These are phyloP conservation scores for Micromesistius poutassou DNA, from an alignment of 2,797 vertebrate species.

Conservation along the genomic window DNA sequence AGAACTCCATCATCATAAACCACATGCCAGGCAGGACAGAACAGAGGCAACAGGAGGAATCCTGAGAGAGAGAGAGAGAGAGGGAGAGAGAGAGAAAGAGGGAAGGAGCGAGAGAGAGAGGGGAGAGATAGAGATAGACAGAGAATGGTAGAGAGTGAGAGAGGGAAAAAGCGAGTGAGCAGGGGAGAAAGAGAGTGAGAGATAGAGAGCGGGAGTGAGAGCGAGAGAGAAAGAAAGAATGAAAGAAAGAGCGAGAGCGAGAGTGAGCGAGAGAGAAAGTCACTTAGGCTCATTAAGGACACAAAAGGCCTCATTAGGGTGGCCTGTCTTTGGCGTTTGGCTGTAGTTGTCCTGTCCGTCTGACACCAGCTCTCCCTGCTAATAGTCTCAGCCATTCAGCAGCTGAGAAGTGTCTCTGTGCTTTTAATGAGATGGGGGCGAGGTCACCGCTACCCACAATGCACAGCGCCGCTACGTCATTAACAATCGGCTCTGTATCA, in stretches of 20 bases:
- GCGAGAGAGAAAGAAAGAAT: slow-evolving; percentile 41
- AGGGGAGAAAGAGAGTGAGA: slow-evolving; percentile 21
- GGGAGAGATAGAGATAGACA: background rate
- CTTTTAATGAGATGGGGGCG: slow-evolving; percentile 85
- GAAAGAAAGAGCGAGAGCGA: slow-evolving; percentile 34
- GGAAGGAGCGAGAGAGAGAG: no score
- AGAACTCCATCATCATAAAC: slow-evolving; percentile 87
- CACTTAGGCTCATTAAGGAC: slow-evolving; percentile 84
- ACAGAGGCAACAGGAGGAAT: slow-evolving; percentile 53
- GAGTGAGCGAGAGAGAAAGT: slow-evolving; percentile 79
- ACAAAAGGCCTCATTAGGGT: slow-evolving; percentile 86
- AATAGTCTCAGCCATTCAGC: slow-evolving; percentile 87
- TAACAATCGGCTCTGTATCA: slow-evolving; percentile 81
- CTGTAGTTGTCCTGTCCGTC: slow-evolving; percentile 77
- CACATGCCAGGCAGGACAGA: slow-evolving; percentile 72
- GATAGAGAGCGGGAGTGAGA: slow-evolving; percentile 77
- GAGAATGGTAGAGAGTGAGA: background rate
- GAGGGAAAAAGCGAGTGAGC: background rate
- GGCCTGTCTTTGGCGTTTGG: slow-evolving; percentile 73
- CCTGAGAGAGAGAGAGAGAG: slow-evolving; percentile 37
- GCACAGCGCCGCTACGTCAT: slow-evolving; percentile 73
- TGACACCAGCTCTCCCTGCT: slow-evolving; percentile 90
- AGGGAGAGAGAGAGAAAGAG: slow-evolving; percentile 77
- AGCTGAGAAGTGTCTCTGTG: slow-evolving; percentile 82
- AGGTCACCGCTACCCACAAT: slow-evolving; percentile 77